Percentiles rank a stretch among this genome's conserved stretches.
phyloP scores from a whole-genome alignment of 1,140 invertebrate genomes.

The Scaptomyza pallida region DNA sequence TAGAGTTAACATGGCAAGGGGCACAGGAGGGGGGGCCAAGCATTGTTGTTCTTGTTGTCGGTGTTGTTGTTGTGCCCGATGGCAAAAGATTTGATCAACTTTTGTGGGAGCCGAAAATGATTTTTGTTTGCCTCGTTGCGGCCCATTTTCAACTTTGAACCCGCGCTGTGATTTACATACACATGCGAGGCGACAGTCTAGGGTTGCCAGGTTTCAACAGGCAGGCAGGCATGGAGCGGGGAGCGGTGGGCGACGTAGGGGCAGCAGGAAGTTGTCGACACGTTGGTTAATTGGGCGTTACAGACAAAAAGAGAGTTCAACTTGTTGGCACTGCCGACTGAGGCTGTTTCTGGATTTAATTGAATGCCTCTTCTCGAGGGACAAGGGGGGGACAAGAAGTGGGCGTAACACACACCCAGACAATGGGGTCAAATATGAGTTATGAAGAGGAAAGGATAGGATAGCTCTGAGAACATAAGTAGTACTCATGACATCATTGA shows the following conservation, averaged over 20 bases:
- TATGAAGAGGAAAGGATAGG: background rate
- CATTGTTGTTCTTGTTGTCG: constrained; percentile 15
- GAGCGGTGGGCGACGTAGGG: background rate
- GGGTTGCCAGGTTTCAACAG: background rate
- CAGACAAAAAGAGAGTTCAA: constrained; percentile 37
- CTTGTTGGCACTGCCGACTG: constrained; percentile 37
- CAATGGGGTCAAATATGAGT: background rate
- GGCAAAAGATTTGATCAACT: constrained; percentile 71
- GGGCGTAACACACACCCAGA: background rate
- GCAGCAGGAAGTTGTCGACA: constrained; percentile 58
- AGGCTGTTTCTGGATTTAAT: constrained; percentile 23
- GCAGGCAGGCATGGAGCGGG: no score
- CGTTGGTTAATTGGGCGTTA: constrained; percentile 68
- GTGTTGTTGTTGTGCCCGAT: constrained; percentile 10
- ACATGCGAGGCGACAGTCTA: constrained; percentile 45
- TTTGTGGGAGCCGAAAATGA: constrained; percentile 59
- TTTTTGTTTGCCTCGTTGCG: constrained; percentile 55
- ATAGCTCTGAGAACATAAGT: background rate
- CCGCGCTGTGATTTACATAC: constrained; percentile 66
- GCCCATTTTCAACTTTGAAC: constrained; percentile 72
- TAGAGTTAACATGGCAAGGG: background rate
- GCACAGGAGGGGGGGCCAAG: background rate
- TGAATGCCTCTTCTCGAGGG: constrained; percentile 1
- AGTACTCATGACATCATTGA: no score
- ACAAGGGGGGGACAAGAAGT: background rate